Conservation (phyloP, 2,888 invertebrate species). For the Parnassius orleans region DNA sequence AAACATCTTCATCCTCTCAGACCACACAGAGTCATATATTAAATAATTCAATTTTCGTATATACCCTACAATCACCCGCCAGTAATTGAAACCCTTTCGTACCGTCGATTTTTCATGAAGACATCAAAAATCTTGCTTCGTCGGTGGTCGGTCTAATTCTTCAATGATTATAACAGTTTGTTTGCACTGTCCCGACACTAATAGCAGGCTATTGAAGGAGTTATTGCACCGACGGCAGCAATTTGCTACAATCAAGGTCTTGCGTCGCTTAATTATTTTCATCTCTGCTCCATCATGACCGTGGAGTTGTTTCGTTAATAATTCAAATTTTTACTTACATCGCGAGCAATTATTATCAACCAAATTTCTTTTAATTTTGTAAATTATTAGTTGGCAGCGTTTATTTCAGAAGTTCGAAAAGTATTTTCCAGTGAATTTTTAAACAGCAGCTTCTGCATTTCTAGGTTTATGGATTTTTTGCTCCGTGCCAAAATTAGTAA, state of each 20-base stretch:
- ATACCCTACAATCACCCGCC: conserved; percentile 24
- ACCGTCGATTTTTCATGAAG: conserved; percentile 29
- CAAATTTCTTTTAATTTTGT: conserved; percentile 10
- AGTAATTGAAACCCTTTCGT: conserved; percentile 27
- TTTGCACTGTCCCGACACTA: conserved; percentile 67
- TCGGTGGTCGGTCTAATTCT: conserved; percentile 62
- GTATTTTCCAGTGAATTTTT: no score
- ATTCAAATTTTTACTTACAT: conserved; percentile 15
- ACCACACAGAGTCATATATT: conserved; percentile 23
- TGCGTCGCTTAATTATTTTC: conserved; percentile 41
- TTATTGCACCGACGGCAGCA: conserved; percentile 62
- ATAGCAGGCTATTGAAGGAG: conserved; percentile 58
- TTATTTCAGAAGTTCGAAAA: neutral
- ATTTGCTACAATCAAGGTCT: conserved; percentile 58
- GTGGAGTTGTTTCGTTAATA: conserved; percentile 27
- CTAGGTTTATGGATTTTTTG: no score
- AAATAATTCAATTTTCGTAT: conserved; percentile 27
- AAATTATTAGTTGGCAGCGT: conserved; percentile 25
- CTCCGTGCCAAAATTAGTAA: no score
- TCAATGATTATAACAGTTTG: conserved; percentile 59
- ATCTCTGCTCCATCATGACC: conserved; percentile 35
- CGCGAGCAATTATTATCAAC: conserved; percentile 10
- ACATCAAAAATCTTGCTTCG: conserved; percentile 31
- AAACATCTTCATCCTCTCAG: conserved; percentile 23
- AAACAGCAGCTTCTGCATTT: no score